Conservation (phyloP, 2,797 vertebrate genomes). For the Chelon auratus region DNA sequence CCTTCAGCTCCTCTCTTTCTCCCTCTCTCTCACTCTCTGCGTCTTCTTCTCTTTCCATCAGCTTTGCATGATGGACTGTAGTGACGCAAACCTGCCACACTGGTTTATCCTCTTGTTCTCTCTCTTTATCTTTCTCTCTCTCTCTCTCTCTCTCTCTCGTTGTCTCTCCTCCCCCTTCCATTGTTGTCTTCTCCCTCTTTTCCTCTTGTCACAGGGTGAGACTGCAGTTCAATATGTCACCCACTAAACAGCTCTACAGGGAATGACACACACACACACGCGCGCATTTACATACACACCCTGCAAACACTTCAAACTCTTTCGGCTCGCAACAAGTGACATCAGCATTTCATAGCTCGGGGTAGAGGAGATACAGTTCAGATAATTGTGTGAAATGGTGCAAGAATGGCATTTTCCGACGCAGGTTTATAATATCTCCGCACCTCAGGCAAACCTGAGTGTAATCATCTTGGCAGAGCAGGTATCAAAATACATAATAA, state of each 20-base stretch:
- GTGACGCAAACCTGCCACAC: constrained; percentile 82
- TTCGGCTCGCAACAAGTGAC: constrained; percentile 30
- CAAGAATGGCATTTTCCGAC: constrained; percentile 33
- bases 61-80: constrained; percentile 80
- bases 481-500: constrained; percentile 67
- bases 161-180: constrained; percentile 75
- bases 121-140: constrained; percentile 57
- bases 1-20: constrained; percentile 25
- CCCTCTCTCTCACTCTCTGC: constrained; percentile 25
- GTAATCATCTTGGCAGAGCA: constrained; percentile 41
- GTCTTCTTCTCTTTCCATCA: constrained; percentile 66
- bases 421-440: constrained; percentile 22
- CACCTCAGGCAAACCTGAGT: constrained; percentile 52
- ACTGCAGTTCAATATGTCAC: constrained; percentile 64
- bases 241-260: constrained; percentile 35
- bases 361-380: constrained; percentile 39
- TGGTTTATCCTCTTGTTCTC: constrained; percentile 80
- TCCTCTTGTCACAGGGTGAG: constrained; percentile 70
- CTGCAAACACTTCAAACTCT: constrained; percentile 30
- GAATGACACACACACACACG: constrained; percentile 14
- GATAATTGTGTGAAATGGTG: constrained; percentile 42
- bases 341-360: constrained; percentile 52
- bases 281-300: neutral
- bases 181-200: constrained; percentile 74
- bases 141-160: constrained; percentile 33